Evolutionary conservation across 2,888 invertebrate species (phyloP).

Genomic region (Frankliniella fusca): DNA sequence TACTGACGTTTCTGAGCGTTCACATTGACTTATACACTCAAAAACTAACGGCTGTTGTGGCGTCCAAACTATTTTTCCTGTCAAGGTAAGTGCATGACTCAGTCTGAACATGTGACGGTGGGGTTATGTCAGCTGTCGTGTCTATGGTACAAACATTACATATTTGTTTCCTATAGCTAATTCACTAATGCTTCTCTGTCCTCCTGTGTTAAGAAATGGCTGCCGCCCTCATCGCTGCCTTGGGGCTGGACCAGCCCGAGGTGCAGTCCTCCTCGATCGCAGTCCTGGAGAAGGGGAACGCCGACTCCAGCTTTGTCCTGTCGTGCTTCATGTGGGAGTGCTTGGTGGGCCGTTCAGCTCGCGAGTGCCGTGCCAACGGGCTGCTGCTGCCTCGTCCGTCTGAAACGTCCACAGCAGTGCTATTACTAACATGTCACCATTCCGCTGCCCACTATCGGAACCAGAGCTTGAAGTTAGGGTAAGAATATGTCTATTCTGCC

Average conservation of each 20-base stretch:
- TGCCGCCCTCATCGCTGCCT: not conserved
- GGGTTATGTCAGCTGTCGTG: no score
- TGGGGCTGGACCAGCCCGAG: constrained; percentile 3
- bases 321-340: constrained; percentile 21
- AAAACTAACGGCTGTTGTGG: no score
- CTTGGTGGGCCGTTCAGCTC: not conserved
- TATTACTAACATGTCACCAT: not conserved
- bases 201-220: not conserved
- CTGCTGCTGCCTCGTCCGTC: not conserved
- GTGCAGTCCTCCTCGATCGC: not conserved
- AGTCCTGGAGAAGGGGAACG: not conserved
- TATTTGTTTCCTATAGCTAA: no score
- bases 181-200: no score
- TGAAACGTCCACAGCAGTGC: not conserved
- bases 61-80: no score
- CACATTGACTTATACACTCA: no score
- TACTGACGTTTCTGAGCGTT: no score
- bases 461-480: constrained; percentile 1
- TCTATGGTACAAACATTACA: no score
- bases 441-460: constrained; percentile 3
- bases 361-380: not conserved
- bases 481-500: not conserved
- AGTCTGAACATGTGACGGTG: no score
- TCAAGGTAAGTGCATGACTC: no score
- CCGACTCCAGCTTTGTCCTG: constrained; percentile 1